Conservation (phyloP, 2,888 invertebrate species). For the Horisme vitalbata region DNA sequence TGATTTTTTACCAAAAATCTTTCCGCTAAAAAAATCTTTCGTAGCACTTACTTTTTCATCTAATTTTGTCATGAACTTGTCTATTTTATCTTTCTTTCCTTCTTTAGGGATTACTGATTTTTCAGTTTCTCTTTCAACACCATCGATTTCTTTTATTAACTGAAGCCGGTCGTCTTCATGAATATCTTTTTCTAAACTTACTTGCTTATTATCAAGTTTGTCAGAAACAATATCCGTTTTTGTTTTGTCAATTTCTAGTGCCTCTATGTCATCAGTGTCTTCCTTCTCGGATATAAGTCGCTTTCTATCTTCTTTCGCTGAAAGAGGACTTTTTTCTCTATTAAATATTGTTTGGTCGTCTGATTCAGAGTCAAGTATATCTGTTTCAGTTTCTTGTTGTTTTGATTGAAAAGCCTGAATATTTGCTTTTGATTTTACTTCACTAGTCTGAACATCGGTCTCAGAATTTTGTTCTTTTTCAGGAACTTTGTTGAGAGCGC, state of each 20-base stretch:
- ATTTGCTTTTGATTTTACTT: slow-evolving; percentile 15
- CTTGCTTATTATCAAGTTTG: slow-evolving; percentile 71
- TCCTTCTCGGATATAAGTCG: slow-evolving; percentile 30
- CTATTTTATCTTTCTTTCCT: slow-evolving; percentile 35
- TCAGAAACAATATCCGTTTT: slow-evolving; percentile 48
- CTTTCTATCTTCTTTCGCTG: slow-evolving; percentile 32
- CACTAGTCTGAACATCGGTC: slow-evolving; percentile 40
- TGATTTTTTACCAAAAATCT: slow-evolving; percentile 35
- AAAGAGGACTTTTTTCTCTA: slow-evolving; percentile 28
- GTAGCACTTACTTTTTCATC: slow-evolving; percentile 51
- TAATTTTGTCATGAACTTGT: slow-evolving; percentile 48
- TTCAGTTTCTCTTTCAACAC: slow-evolving; percentile 43
- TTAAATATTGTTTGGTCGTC: slow-evolving; percentile 3
- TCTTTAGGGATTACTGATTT: slow-evolving; percentile 36
- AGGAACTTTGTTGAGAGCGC: slow-evolving; percentile 48
- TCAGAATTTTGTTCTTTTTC: slow-evolving; percentile 54
- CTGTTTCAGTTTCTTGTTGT: neutral
- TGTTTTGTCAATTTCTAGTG: slow-evolving; percentile 6
- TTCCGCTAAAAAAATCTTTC: slow-evolving; percentile 47
- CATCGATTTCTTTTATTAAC: slow-evolving; percentile 39
- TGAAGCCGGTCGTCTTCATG: slow-evolving; percentile 21
- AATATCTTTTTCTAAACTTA: slow-evolving; percentile 62
- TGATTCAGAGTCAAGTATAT: neutral
- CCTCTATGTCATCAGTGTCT: slow-evolving; percentile 23
- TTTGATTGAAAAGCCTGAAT: slow-evolving; percentile 7